Evolutionary conservation across 2,888 invertebrate species (phyloP).

Genomic region (Metellina segmentata): DNA sequence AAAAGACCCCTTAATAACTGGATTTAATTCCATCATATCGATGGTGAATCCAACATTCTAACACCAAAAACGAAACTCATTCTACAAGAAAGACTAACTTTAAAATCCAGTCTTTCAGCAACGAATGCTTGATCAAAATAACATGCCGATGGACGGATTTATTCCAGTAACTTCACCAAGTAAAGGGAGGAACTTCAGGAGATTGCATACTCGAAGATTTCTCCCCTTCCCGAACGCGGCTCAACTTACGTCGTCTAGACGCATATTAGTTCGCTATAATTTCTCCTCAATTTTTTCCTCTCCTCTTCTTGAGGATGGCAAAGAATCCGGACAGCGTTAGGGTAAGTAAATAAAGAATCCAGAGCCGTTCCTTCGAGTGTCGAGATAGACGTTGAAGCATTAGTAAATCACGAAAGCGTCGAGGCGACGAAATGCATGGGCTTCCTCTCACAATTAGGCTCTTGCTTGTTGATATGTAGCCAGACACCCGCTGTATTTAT

Average conservation of each 20-base stretch:
- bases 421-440: slow-evolving; percentile 38
- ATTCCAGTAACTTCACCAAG: no score
- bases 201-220: neutral
- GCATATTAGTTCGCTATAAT: slow-evolving; percentile 18
- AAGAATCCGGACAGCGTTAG: neutral
- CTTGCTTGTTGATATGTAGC: slow-evolving; percentile 65
- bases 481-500: slow-evolving; percentile 64
- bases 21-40: no score
- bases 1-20: no score
- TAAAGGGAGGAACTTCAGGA: no score
- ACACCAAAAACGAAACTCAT: no score
- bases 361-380: neutral
- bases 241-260: slow-evolving; percentile 20
- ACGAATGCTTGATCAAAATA: no score
- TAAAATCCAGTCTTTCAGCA: no score
- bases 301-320: neutral
- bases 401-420: slow-evolving; percentile 46
- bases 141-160: no score
- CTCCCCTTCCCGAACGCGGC: neutral
- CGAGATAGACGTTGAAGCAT: slow-evolving; percentile 55
- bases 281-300: slow-evolving; percentile 10
- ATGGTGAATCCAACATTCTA: no score
- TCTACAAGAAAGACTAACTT: no score
- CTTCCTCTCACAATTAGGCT: slow-evolving; percentile 29
- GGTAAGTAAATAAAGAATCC: slow-evolving; percentile 24